Percentiles rank a stretch among this genome's conserved stretches.
Conservation (phyloP, 1,140 invertebrate species). For the Saccostrea cuccullata region DNA sequence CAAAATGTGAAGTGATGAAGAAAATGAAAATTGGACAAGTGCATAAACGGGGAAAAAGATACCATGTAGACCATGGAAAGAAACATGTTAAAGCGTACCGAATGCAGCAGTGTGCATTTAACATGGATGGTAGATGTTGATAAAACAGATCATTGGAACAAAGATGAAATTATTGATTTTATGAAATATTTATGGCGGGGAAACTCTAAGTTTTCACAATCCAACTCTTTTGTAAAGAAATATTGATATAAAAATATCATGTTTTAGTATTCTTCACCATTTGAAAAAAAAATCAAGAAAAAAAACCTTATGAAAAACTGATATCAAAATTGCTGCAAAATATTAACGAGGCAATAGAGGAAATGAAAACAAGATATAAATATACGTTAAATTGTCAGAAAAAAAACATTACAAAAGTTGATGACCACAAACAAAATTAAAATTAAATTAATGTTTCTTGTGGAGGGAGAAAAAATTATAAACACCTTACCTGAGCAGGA, state of each 20-base stretch:
- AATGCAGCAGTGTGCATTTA: no score
- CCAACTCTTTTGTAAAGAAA: no score
- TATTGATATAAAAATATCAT: background rate
- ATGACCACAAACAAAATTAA: background rate
- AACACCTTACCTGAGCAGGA: slow-evolving; percentile 8
- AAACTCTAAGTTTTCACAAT: no score
- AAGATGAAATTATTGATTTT: background rate
- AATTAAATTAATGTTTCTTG: background rate
- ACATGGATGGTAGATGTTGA: no score
- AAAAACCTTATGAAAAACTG: background rate
- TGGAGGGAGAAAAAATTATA: background rate
- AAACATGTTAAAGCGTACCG: background rate
- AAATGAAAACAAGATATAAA: background rate
- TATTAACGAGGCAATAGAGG: background rate
- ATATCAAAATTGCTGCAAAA: background rate
- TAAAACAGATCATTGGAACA: background rate
- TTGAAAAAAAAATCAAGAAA: background rate
- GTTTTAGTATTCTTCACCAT: background rate
- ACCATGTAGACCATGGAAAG: background rate
- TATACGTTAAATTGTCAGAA: background rate
- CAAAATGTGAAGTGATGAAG: background rate
- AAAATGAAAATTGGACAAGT: background rate
- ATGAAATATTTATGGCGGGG: background rate
- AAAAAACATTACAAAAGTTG: background rate
- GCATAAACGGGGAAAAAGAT: background rate